Evolutionary conservation across 2,797 vertebrate species (phyloP), one percentile per base, ranked within the genome.

Genomic region (Philypnodon macrostomus): DNA sequence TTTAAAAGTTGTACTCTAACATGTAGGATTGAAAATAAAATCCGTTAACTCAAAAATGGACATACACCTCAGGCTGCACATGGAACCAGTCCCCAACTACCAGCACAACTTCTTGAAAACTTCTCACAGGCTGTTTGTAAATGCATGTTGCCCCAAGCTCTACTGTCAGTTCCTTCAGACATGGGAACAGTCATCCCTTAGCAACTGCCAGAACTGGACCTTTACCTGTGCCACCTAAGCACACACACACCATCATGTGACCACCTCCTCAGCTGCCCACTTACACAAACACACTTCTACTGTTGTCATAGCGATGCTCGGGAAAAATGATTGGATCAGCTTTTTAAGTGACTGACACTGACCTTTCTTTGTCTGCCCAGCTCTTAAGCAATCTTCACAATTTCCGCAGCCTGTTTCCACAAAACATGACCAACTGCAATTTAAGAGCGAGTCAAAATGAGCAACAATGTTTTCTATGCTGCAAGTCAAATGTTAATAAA

Each of bases 301-400:
- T 63, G 44, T 46, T 46, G 15, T 17, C 53, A 69, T 29, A 67
- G 47, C 51, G 47, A 58, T 58, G 61, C 59, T 53, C 23, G 37
- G 55, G 44, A 70, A 39, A 63, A 60, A 65, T 70, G 72, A 75
- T 52, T 72, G 66, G 61, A 76, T 72, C 58, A 57, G 30, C 58
- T 54, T 47, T 55, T 70, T 70, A 51, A n/a, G 64, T 41, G 30
- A 12, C 42, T 37, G 11, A 31, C 9, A 7, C 37, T 62, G 53
- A 63, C 63, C 61, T 64, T 45, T 63, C 31, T 35, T 41, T 23
- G 47, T 52, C 26, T 31, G 6, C 39, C 16, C 37, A 18, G 11
- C 30, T 21, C 12, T 16, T 38, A 4, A 35, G 4, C 26, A 15
- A 47, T 34, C 9, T 6, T 38, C 51, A 23, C 21, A 3, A 23